Base-by-base conservation (phyloP, 2,888 invertebrate genomes). In the Spisula subtruncata region DNA sequence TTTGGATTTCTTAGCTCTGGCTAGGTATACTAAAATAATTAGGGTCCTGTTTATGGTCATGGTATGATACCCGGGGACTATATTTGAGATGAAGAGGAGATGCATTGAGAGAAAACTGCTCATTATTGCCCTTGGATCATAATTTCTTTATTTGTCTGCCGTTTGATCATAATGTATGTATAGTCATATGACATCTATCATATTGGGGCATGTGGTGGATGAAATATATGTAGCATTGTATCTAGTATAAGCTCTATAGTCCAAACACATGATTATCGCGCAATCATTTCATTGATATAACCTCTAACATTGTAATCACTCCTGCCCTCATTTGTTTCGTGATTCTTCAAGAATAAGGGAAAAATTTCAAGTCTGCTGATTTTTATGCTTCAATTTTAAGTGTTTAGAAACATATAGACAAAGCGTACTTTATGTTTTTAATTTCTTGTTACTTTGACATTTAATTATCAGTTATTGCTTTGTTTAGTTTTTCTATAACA, bases 171-270 rank as follows among this genome's bases (percentile, higher is more conserved):
- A n/a, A n/a, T n/a, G n/a, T n/a, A n/a, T n/a, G n/a, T n/a, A n/a
- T n/a, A n/a, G n/a, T n/a, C n/a, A n/a, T n/a, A n/a, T n/a, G n/a
- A 2, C 41, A 41, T 41, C 5, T 25, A 75, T 25, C 0, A 32
- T 75, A 32, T 35, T 75, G 75, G 75, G 75, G 75, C 75, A 75
- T 75, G 75, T 75, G 75, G 75, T 75, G 14, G 16, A 35, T 16
- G 6, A 32, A 75, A 0, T 12, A 35, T 75, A 75, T 25, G 35
- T 32, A 0, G 10, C 35, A 66, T 25, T 25, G 8, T n/a, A n/a
- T n/a, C n/a, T n/a, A n/a, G n/a, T 25, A 16, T 51, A 4, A 66
- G 8, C 20, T 66, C 25, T n/a, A n/a, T 25, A 66, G 25, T 66
- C 16, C 25, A 25, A 25, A 12, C 25, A 25, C 18, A 14, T 5